These are phyloP conservation scores for Steinernema khuongi DNA, from an alignment of 1,140 invertebrate species.

Conservation along the genomic window DNA sequence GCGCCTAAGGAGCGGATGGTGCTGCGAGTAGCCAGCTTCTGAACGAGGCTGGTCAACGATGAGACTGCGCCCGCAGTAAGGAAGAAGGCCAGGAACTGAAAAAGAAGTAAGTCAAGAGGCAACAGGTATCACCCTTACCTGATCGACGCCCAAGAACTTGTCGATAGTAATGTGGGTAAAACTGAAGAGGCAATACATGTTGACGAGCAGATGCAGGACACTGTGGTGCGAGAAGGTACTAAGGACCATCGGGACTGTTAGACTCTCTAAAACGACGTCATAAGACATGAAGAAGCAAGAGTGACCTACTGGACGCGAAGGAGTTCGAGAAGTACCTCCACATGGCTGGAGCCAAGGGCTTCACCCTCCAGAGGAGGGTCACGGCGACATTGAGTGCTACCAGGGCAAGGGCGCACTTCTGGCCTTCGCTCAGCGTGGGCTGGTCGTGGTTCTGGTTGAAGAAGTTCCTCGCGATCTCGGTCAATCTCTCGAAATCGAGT, in stretches of 20 bases:
- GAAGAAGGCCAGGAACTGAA: slow-evolving; percentile 82
- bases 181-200: slow-evolving; percentile 91
- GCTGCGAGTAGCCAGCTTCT: slow-evolving; percentile 69
- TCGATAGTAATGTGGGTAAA: slow-evolving; percentile 67
- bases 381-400: slow-evolving; percentile 70
- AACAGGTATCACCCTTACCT: slow-evolving; percentile 33
- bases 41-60: slow-evolving; percentile 75
- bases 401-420: slow-evolving; percentile 41
- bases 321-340: slow-evolving; percentile 77
- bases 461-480: slow-evolving; percentile 19
- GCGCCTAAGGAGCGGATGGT: slow-evolving; percentile 78
- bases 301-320: slow-evolving; percentile 69
- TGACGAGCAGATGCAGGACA: slow-evolving; percentile 75
- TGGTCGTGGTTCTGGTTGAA: slow-evolving; percentile 8
- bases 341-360: slow-evolving; percentile 71
- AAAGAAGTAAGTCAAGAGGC: not conserved
- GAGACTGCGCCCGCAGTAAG: slow-evolving; percentile 75
- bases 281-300: slow-evolving; percentile 28
- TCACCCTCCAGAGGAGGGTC: slow-evolving; percentile 76
- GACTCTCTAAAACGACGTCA: slow-evolving; percentile 63
- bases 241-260: slow-evolving; percentile 80
- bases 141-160: slow-evolving; percentile 74
- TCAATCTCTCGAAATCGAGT: not conserved
- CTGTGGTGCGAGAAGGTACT: slow-evolving; percentile 89
- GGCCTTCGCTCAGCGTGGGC: slow-evolving; percentile 64